Conservation (phyloP, 2,888 invertebrate genomes). For the Pyrrhia umbra region DNA sequence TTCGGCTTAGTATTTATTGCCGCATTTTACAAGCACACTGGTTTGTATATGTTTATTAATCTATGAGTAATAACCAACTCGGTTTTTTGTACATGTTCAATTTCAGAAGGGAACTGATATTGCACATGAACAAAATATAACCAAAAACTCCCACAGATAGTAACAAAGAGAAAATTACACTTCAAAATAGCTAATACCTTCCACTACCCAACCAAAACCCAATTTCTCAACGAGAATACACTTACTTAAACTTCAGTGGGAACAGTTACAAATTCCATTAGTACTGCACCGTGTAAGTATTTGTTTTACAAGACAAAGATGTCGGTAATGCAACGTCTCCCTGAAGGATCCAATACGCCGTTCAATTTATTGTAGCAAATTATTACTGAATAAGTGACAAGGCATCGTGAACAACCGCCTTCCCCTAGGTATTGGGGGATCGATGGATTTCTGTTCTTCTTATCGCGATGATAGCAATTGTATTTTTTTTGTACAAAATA, state of each 20-base stretch:
- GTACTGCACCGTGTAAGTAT: slow-evolving; percentile 35
- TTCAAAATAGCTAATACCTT: background rate
- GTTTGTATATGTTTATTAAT: no score
- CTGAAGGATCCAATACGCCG: slow-evolving; percentile 50
- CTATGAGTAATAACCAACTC: no score
- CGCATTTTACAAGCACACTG: no score
- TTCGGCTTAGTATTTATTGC: no score
- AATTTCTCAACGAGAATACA: slow-evolving; percentile 6
- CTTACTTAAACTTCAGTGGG: slow-evolving; percentile 14
- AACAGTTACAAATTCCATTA: slow-evolving; percentile 44
- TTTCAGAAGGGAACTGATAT: no score
- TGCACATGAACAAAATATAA: background rate
- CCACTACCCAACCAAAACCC: background rate
- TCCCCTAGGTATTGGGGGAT: slow-evolving; percentile 15
- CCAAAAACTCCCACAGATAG: background rate
- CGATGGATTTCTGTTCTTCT: background rate
- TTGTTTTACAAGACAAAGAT: slow-evolving; percentile 47
- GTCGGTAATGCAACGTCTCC: slow-evolving; percentile 42
- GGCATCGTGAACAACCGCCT: slow-evolving; percentile 24
- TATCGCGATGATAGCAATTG: no score
- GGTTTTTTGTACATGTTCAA: no score
- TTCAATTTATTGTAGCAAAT: slow-evolving; percentile 64
- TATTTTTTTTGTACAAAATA: no score
- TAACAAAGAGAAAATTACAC: background rate
- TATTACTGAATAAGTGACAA: slow-evolving; percentile 66